A percentile compares a stretch with the other conserved stretches of the same genome.
phyloP scores from a whole-genome alignment of 2,888 invertebrate species.

The Tetragonisca angustula region DNA sequence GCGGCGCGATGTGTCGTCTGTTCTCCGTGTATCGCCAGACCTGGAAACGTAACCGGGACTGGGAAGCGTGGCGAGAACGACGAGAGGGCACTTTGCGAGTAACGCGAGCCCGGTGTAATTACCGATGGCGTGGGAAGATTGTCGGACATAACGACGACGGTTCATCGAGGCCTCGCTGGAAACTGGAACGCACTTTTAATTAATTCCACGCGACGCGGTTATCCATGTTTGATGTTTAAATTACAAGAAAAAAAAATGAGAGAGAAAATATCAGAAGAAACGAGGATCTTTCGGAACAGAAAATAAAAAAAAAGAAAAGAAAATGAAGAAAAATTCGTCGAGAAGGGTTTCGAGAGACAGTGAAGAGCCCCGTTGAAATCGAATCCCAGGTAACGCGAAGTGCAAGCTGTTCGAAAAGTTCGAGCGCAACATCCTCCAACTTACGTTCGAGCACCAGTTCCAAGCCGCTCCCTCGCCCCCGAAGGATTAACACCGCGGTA shows the following conservation, averaged over 20 bases:
- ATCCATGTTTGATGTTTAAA: conserved; percentile 45
- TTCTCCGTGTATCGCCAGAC: neutral
- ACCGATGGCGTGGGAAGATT: conserved; percentile 21
- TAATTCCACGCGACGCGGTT: conserved; percentile 40
- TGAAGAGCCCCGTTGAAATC: conserved; percentile 57
- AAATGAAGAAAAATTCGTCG: conserved; percentile 21
- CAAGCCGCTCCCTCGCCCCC: conserved; percentile 3
- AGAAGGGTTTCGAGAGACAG: conserved; percentile 31
- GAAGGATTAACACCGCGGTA: conserved; percentile 70
- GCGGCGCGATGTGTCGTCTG: neutral
- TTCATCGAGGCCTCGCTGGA: neutral
- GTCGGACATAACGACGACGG: conserved; percentile 14
- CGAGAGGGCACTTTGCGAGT: neutral
- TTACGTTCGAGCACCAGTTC: conserved; percentile 70
- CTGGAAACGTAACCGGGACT: neutral
- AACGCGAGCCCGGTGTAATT: neutral
- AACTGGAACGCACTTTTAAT: conserved; percentile 42
- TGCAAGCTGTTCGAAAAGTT: conserved; percentile 63
- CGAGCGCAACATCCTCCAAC: conserved; percentile 68
- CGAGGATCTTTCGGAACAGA: too few species aligned
- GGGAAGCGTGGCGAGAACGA: neutral
- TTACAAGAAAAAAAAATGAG: conserved; percentile 26
- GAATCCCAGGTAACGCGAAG: conserved; percentile 53
- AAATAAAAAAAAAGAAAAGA: too few species aligned
- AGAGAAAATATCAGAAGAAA: neutral